Conservation (phyloP, 2,797 vertebrate genomes). For the Crax fasciolata region DNA sequence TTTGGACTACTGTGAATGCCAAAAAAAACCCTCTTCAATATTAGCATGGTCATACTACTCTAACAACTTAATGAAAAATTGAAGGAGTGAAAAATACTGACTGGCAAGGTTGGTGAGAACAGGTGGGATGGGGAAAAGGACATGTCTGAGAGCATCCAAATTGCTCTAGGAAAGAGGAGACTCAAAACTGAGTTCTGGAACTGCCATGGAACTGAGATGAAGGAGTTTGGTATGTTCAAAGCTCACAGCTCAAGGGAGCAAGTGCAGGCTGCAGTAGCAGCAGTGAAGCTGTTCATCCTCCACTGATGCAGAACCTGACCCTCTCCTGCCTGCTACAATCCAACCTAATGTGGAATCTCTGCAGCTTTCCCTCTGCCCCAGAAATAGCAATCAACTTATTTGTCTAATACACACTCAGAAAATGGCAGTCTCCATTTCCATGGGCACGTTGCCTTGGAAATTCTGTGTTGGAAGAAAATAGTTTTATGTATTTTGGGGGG, state of each 20-base stretch:
- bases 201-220: not conserved
- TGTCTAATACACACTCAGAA: not conserved
- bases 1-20: fast-evolving
- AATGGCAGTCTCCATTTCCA: not conserved
- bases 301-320: not conserved
- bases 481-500: fast-evolving
- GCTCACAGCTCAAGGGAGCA: not conserved
- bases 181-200: not conserved
- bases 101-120: not conserved
- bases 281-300: not conserved
- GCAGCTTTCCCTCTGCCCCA: not conserved
- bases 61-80: not conserved
- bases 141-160: not conserved
- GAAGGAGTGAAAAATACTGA: not conserved
- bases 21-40: not conserved
- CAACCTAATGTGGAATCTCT: not conserved
- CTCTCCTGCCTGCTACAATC: not conserved
- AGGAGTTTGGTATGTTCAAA: not conserved
- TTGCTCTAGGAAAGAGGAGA: not conserved
- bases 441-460: not conserved
- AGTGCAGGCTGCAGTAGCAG: fast-evolving
- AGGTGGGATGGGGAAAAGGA: not conserved
- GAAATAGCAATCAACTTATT: not conserved
- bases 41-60: not conserved
- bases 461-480: not conserved